Evolutionary conservation across 2,113 vertebrate genomes (phyloP).

Genomic region (Electrona antarctica): DNA sequence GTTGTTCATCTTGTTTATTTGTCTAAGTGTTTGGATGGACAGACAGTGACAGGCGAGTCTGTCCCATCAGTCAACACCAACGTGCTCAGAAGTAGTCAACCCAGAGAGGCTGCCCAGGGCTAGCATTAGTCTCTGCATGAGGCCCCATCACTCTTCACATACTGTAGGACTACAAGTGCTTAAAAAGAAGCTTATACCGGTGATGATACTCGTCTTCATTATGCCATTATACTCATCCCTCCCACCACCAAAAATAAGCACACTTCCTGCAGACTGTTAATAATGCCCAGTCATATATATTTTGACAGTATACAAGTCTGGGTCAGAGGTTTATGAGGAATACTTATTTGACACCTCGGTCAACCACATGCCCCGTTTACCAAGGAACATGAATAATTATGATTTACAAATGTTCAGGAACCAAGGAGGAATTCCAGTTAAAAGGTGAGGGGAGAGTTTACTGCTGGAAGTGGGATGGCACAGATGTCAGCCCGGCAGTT

Average conservation of each 20-base stretch:
- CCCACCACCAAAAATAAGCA: background rate
- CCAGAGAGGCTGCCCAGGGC: background rate
- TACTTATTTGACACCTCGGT: too few relatives aligned
- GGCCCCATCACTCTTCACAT: background rate
- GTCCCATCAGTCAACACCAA: conserved; percentile 11
- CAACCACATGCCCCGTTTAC: too few relatives aligned
- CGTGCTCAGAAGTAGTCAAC: background rate
- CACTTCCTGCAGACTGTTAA: background rate
- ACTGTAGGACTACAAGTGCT: background rate
- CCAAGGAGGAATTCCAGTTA: too few relatives aligned
- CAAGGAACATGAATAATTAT: too few relatives aligned
- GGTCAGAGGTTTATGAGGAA: too few relatives aligned
- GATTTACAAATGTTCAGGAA: too few relatives aligned
- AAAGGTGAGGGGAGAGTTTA: too few relatives aligned
- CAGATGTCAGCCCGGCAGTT: background rate
- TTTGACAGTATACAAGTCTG: too few relatives aligned
- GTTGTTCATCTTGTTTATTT: background rate
- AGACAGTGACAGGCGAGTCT: background rate
- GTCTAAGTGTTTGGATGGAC: background rate
- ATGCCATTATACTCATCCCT: background rate
- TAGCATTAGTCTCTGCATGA: background rate
- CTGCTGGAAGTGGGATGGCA: background rate
- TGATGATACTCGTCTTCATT: background rate
- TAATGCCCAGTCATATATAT: conserved; percentile 6
- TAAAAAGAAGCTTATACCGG: background rate